A percentile compares a stretch with the other conserved stretches of the same genome.
These are phyloP conservation scores for Himalopsyche anomala DNA, from an alignment of 2,888 invertebrate genomes.

Conservation along the genomic window DNA sequence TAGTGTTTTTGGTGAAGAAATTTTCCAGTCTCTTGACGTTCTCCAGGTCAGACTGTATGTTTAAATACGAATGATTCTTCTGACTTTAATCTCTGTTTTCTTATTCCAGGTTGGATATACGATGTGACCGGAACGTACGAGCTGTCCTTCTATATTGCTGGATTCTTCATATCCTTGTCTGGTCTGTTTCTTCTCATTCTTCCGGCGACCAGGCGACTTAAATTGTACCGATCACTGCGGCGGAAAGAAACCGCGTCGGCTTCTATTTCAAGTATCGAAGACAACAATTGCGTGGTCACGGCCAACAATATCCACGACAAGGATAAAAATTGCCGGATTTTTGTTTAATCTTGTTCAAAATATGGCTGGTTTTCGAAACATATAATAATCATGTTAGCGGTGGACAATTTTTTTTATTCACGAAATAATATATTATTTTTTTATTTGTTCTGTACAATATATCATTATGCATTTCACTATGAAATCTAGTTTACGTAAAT, in stretches of 20 bases:
- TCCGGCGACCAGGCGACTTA: slow-evolving; percentile 68
- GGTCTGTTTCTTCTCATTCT: slow-evolving; percentile 79
- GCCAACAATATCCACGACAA: slow-evolving; percentile 59
- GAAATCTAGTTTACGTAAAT: no score
- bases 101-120: slow-evolving; percentile 85
- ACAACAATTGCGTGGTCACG: slow-evolving; percentile 53
- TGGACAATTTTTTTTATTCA: no score
- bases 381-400: background rate
- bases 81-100: background rate
- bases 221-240: slow-evolving; percentile 63
- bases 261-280: slow-evolving; percentile 61
- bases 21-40: no score
- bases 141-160: slow-evolving; percentile 88
- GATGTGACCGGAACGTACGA: slow-evolving; percentile 87
- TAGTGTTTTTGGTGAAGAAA: no score
- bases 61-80: no score
- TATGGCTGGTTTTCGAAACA: background rate
- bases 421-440: no score
- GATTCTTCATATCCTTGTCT: slow-evolving; percentile 86
- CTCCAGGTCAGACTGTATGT: no score
- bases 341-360: slow-evolving; percentile 52
- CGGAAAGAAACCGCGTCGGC: slow-evolving; percentile 57
- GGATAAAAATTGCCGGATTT: slow-evolving; percentile 61
- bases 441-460: no score
- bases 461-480: no score